Evolutionary conservation across 1,140 invertebrate genomes (phyloP), one percentile per base, ranked within the genome.

Genomic region (Potamilus streckersoni): DNA sequence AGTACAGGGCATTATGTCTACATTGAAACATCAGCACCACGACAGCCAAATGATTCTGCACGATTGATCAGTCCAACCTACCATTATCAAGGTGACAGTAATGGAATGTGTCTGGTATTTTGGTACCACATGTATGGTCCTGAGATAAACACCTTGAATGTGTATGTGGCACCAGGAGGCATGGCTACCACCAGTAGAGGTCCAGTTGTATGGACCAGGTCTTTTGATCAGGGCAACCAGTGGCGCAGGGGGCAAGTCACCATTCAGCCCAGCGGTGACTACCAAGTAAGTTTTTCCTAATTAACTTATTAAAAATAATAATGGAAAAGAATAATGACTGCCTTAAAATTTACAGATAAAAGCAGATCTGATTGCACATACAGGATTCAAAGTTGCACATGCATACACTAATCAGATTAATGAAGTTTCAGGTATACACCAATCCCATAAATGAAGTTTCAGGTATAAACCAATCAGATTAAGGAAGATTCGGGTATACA

Each of bases 21-120:
- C 57, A 77, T 77, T 16, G 75, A 77, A 65, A 73, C 85, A 31
- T 83, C 80, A 20, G 49, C 65, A 31, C 81, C 81, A 15, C 57
- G 78, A 19, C 73, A 68, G 57, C 69, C 66, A 6, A 82, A 84
- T 83, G 93, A 94, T 76, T 93, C 92, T 0, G 94, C 94, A 0
- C 91, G 94, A 16, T 91, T 96, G 1, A 87, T 92, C 11, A 93
- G 93, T 78, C 89, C 91, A 12, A 4, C 23, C 1, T 63, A 72
- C 68, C 70, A 73, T 57, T 68, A 27, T 27, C 57, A 71, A 83
- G 83, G 59, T 69, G 74, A 56, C 79, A 79, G 64, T 69, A 49
- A 49, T 49, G 38, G 38, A 49, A 49, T 49, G 17, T 86, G 86
- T 69, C 62, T 86, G 23, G 72, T 76, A 8, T 87, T 88, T 81